Base-by-base conservation (phyloP, 92 coral and sea anemone species). In the Scolanthus callimorphus region DNA sequence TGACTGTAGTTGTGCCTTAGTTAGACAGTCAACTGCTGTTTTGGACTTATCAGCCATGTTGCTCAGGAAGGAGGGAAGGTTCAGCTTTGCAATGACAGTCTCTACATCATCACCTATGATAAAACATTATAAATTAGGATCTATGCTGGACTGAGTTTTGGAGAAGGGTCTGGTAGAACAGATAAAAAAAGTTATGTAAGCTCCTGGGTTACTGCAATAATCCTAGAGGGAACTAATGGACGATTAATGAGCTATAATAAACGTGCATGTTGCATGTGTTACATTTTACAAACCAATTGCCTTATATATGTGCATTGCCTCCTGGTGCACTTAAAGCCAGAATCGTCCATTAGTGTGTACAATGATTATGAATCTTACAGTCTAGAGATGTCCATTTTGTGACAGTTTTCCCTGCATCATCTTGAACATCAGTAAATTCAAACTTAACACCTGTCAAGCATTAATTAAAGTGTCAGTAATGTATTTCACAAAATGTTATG, bases 41-140 rank as follows among this genome's bases (percentile, higher is more conserved):
- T 31, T 64, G 4, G 70, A 17, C 20, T 65, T 65, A 60, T 65
- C 61, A 26, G 20, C 49, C 71, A 65, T 65, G 29, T 65, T 43
- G 1, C 31, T 4, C 0, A 65, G 22, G 25, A 65, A 65, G 0
- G 71, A 30, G 1, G 29, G 17, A 10, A 63, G 44, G 43, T 63
- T 49, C n/a, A 63, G 49, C 29, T 45, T 11, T 31, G 9, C 22
- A 2, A 63, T 15, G 3, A 50, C 57, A 4, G 26, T 51, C 57
- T 31, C 71, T 19, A 64, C 41, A 31, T 64, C 60, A 64, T 51
- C n/a, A n/a, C n/a, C n/a, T n/a, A n/a, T n/a, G 43, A 62, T 57
- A 55, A 45, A 30, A 17, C 19, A 27, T n/a, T n/a, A n/a, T n/a
- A n/a, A n/a, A n/a, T n/a, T n/a, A n/a, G 22, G 2, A 22, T 49